These are phyloP conservation scores for Gonocerus acuteangulatus DNA, from an alignment of 2,888 invertebrate genomes.

Conservation along the genomic window DNA sequence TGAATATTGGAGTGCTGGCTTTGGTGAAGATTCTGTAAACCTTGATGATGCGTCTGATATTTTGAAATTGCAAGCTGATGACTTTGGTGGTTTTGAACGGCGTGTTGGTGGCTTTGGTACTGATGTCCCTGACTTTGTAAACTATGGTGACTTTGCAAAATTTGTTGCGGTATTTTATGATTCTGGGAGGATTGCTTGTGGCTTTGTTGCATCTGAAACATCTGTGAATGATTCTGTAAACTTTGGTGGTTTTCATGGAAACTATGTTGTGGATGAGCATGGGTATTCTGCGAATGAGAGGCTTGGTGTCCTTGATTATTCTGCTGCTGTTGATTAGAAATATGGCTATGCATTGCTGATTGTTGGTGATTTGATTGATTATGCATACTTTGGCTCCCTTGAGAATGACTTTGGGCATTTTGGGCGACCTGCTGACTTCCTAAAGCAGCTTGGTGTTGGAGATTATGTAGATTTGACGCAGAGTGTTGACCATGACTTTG, in stretches of 20 bases:
- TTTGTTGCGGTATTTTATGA: slow-evolving; percentile 1
- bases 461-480: background rate
- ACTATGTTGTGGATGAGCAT: background rate
- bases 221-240: background rate
- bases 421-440: slow-evolving; percentile 17
- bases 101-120: background rate
- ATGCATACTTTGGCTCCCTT: background rate
- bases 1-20: slow-evolving; percentile 4
- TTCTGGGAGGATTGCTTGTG: slow-evolving; percentile 13
- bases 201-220: background rate
- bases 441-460: slow-evolving; percentile 12
- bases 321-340: background rate
- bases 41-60: slow-evolving; percentile 8
- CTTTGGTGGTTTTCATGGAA: background rate
- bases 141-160: slow-evolving; percentile 5
- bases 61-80: background rate
- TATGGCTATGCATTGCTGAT: background rate
- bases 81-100: background rate
- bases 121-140: slow-evolving; percentile 1
- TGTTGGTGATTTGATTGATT: background rate
- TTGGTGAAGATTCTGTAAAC: slow-evolving; percentile 6
- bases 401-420: slow-evolving; percentile 3
- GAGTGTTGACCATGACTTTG: slow-evolving; percentile 15
- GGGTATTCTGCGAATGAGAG: background rate
- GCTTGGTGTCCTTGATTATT: background rate